phyloP scores from a whole-genome alignment of 2,113 vertebrate species.

The Chionomys nivalis region DNA sequence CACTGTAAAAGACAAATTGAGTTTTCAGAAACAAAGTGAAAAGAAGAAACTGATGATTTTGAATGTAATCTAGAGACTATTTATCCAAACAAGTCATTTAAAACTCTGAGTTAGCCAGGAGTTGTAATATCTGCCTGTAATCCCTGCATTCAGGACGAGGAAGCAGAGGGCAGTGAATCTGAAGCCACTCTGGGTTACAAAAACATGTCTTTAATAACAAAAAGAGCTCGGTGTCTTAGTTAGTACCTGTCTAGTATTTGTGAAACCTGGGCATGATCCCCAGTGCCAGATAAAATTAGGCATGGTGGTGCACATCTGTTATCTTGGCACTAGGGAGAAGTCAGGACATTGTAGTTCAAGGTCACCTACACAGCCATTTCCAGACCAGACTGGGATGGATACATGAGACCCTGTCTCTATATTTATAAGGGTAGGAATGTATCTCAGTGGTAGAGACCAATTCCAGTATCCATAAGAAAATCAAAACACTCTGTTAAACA shows the following conservation, averaged over 20 bases:
- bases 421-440: background rate
- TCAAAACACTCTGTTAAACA: background rate
- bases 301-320: background rate
- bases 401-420: background rate
- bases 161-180: background rate
- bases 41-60: constrained; percentile 23
- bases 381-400: background rate
- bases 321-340: background rate
- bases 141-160: background rate
- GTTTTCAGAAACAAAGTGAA: constrained; percentile 56
- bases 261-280: background rate
- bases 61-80: constrained; percentile 29
- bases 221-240: background rate
- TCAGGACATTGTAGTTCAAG: background rate
- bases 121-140: background rate
- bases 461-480: background rate
- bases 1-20: constrained; percentile 89
- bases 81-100: constrained; percentile 30
- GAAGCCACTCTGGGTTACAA: background rate
- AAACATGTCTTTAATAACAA: background rate
- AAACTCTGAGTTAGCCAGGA: background rate
- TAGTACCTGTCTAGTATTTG: background rate
- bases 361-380: background rate
- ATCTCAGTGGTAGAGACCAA: background rate
- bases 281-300: background rate